phyloP scores from a whole-genome alignment of 2,113 vertebrate species.

The Sander vitreus region DNA sequence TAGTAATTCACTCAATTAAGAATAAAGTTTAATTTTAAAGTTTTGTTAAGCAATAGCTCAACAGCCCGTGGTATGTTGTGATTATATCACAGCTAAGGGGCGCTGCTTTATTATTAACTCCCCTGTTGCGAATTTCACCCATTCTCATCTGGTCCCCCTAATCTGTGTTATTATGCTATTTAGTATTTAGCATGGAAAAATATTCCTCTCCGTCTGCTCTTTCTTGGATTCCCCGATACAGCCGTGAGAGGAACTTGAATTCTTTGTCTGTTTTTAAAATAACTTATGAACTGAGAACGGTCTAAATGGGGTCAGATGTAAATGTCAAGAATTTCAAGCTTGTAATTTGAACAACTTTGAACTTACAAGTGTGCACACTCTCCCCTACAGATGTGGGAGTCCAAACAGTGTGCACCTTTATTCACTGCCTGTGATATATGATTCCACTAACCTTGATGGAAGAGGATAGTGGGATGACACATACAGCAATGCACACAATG shows the following conservation, averaged over 20 bases:
- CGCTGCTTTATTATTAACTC: no score
- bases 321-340: constrained; percentile 46
- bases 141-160: no score
- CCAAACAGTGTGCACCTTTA: constrained; percentile 31
- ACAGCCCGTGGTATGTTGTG: no score
- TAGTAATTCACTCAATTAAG: constrained; percentile 41
- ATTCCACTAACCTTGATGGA: constrained; percentile 30
- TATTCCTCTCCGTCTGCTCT: neutral
- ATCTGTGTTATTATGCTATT: constrained; percentile 5
- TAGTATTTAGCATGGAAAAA: constrained; percentile 23
- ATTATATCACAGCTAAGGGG: no score
- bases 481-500: constrained; percentile 20
- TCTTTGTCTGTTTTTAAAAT: constrained; percentile 20
- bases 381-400: constrained; percentile 45
- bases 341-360: constrained; percentile 62
- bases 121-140: no score
- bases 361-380: constrained; percentile 34
- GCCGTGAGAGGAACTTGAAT: neutral
- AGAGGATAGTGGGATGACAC: constrained; percentile 7
- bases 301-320: constrained; percentile 28
- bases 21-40: no score
- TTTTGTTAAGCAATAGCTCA: no score
- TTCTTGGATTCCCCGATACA: neutral
- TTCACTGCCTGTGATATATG: constrained; percentile 29
- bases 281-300: constrained; percentile 29